phyloP scores from a whole-genome alignment of 2,888 invertebrate species.

The Drosophila ustulata region DNA sequence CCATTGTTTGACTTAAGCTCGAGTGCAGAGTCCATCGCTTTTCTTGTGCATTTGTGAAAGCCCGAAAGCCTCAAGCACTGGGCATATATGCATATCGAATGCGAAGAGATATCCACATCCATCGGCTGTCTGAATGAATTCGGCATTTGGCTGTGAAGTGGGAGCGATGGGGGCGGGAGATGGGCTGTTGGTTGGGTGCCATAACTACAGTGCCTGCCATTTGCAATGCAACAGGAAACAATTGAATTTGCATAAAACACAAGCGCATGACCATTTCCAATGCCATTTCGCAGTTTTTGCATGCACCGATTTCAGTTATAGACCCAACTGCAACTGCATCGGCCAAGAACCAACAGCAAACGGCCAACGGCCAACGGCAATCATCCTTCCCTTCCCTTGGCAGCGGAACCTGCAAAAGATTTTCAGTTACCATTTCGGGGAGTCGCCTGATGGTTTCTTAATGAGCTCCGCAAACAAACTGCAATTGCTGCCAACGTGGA shows the following conservation, averaged over 20 bases:
- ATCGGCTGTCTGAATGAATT: constrained; percentile 37
- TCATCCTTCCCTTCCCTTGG: not conserved
- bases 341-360: not conserved
- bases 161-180: constrained; percentile 1
- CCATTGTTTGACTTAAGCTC: constrained; percentile 8
- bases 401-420: constrained; percentile 31
- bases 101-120: constrained; percentile 40
- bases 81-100: constrained; percentile 14
- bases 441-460: constrained; percentile 69
- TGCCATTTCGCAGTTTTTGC: constrained; percentile 53
- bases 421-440: constrained; percentile 35
- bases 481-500: constrained; percentile 45
- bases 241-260: constrained; percentile 79
- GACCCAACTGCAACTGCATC: constrained; percentile 26
- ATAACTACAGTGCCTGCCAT: constrained; percentile 57
- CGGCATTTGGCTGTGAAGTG: constrained; percentile 30
- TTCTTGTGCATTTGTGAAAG: constrained; percentile 28
- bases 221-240: constrained; percentile 78
- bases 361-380: not conserved
- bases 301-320: constrained; percentile 53
- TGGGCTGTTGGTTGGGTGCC: not conserved
- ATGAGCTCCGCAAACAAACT: constrained; percentile 60
- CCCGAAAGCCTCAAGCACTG: constrained; percentile 22
- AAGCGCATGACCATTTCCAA: constrained; percentile 61
- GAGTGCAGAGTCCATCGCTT: constrained; percentile 20